These are phyloP conservation scores for Diloba caeruleocephala DNA, from an alignment of 2,888 invertebrate genomes.

Conservation along the genomic window DNA sequence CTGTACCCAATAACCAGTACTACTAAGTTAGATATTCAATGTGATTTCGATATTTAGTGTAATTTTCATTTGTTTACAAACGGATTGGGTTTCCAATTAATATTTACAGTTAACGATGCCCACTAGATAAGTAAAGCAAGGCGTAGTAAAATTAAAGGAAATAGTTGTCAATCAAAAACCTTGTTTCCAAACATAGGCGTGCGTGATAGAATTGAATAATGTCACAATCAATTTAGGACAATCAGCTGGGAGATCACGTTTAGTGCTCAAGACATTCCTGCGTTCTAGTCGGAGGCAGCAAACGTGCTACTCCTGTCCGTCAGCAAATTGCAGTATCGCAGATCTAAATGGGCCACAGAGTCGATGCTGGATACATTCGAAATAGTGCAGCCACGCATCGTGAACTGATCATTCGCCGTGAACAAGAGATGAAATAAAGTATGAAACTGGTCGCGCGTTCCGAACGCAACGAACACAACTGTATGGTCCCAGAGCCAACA, in stretches of 20 bases:
- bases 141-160: constrained; percentile 9
- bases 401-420: constrained; percentile 75
- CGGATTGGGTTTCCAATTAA: not conserved
- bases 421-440: constrained; percentile 81
- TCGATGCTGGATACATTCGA: constrained; percentile 76
- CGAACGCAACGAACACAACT: constrained; percentile 59
- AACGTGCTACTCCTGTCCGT: constrained; percentile 77
- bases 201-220: constrained; percentile 53
- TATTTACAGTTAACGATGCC: not conserved
- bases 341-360: constrained; percentile 85
- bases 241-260: constrained; percentile 62
- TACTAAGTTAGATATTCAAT: no score
- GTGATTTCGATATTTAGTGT: constrained; percentile 19
- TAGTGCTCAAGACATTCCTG: constrained; percentile 71
- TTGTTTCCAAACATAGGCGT: constrained; percentile 39
- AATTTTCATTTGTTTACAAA: constrained; percentile 20
- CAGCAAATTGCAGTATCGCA: constrained; percentile 79
- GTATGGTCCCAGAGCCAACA: constrained; percentile 77
- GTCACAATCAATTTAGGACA: constrained; percentile 68
- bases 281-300: constrained; percentile 69
- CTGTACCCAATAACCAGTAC: constrained; percentile 17
- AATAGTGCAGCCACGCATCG: constrained; percentile 76
- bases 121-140: constrained; percentile 7
- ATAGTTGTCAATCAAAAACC: constrained; percentile 27
- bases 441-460: constrained; percentile 72